A percentile compares a stretch with the other conserved stretches of the same genome.
phyloP scores from a whole-genome alignment of 2,113 vertebrate genomes.

The Spheniscus mendiculus region DNA sequence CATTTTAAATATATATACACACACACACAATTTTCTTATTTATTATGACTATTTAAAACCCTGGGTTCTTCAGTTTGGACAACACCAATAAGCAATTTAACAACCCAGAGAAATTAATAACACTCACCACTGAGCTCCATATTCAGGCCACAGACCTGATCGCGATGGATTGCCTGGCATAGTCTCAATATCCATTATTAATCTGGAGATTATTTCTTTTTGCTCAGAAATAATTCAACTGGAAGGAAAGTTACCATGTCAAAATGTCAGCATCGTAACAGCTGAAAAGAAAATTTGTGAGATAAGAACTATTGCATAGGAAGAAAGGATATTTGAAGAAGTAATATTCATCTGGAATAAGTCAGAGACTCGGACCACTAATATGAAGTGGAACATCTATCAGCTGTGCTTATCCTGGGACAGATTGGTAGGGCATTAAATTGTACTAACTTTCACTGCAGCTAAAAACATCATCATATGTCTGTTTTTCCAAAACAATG shows the following conservation, averaged over 20 bases:
- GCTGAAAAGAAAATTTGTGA: background rate
- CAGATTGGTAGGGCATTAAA: background rate
- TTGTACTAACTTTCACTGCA: background rate
- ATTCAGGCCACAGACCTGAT: background rate
- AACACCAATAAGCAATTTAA: conserved; percentile 9
- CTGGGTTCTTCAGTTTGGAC: background rate
- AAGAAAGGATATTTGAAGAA: background rate
- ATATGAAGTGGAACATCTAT: background rate
- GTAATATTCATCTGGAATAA: background rate
- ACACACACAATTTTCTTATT: background rate
- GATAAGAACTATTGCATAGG: background rate
- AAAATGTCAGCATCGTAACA: background rate
- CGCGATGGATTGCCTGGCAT: background rate
- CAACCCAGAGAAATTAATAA: conserved; percentile 8
- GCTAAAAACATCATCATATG: background rate
- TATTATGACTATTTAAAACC: background rate
- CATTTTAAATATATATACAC: background rate
- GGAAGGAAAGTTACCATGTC: conserved; percentile 13
- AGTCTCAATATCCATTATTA: background rate
- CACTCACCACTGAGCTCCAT: background rate
- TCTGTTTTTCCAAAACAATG: background rate
- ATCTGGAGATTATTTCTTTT: background rate
- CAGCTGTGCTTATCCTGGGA: background rate
- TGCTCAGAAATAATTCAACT: conserved; percentile 34
- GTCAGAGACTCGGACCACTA: background rate